These are phyloP conservation scores for Phania funesta DNA, from an alignment of 2,888 invertebrate genomes.

Conservation along the genomic window DNA sequence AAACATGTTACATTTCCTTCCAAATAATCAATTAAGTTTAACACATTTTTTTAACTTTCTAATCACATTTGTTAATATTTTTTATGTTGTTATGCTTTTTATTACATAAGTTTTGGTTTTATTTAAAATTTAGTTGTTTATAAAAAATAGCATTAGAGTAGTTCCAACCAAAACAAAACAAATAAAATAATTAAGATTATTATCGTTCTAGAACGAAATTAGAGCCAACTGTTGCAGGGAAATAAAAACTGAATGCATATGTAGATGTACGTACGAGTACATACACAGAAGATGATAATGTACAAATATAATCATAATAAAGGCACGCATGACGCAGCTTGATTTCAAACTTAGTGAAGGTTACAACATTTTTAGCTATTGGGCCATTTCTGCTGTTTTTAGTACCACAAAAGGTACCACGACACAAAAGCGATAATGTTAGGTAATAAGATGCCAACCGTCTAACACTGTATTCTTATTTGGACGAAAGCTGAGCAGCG, in stretches of 20 bases:
- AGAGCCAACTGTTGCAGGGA: not conserved
- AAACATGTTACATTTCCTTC: not conserved
- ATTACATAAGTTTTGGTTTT: not conserved
- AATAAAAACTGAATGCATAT: not conserved
- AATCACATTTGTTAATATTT: not conserved
- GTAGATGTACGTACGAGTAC: not conserved
- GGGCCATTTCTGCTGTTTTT: not conserved
- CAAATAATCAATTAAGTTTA: not conserved
- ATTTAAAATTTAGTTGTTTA: constrained; percentile 16
- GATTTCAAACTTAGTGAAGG: not conserved
- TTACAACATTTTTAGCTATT: not conserved
- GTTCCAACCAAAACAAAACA: constrained; percentile 12
- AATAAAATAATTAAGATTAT: constrained; percentile 55
- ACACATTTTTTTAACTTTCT: not conserved
- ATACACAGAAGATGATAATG: not conserved
- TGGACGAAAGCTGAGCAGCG: too few relatives aligned
- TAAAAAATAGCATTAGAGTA: constrained; percentile 21
- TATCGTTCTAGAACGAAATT: constrained; percentile 39
- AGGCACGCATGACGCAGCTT: constrained; percentile 42
- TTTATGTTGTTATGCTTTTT: not conserved
- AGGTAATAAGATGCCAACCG: too few relatives aligned
- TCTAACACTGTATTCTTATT: too few relatives aligned
- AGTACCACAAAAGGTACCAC: too few relatives aligned
- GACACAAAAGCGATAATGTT: too few relatives aligned
- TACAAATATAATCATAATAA: not conserved